Conservation (phyloP, 1,140 invertebrate species). For the Orius laevigatus region DNA sequence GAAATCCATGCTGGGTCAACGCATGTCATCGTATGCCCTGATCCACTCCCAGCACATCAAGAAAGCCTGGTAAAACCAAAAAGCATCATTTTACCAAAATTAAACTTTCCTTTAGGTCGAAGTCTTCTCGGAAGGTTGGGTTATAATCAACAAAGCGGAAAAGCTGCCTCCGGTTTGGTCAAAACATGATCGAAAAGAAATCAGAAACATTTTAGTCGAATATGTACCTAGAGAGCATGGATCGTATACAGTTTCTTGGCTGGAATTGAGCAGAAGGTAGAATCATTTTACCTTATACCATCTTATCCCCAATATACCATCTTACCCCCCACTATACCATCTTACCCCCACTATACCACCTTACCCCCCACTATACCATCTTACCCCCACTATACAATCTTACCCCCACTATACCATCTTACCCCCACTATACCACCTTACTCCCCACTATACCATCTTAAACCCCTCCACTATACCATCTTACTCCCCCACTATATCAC, state of each 20-base stretch:
- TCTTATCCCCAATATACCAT: too few relatives aligned
- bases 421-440: too few relatives aligned
- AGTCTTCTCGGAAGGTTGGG: slow-evolving; percentile 72
- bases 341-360: too few relatives aligned
- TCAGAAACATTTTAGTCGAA: slow-evolving; percentile 55
- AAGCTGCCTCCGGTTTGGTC: slow-evolving; percentile 28
- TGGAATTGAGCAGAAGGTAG: slow-evolving; percentile 57
- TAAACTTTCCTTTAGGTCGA: slow-evolving; percentile 28
- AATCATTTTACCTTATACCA: slow-evolving; percentile 2
- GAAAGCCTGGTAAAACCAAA: slow-evolving; percentile 32
- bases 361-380: too few relatives aligned
- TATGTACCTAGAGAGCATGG: slow-evolving; percentile 55
- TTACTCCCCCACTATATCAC: too few relatives aligned
- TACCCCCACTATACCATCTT: too few relatives aligned
- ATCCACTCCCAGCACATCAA: slow-evolving; percentile 31
- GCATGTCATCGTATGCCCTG: slow-evolving; percentile 53
- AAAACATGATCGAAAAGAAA: slow-evolving; percentile 38
- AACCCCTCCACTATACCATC: too few relatives aligned
- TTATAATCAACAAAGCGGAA: slow-evolving; percentile 28
- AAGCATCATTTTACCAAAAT: background rate
- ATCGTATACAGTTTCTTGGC: slow-evolving; percentile 61
- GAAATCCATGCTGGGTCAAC: slow-evolving; percentile 49
- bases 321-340: too few relatives aligned
- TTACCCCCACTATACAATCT: too few relatives aligned
- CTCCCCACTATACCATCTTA: too few relatives aligned